Evolutionary conservation across 2,113 vertebrate species (phyloP).

Genomic region (Charina bottae): DNA sequence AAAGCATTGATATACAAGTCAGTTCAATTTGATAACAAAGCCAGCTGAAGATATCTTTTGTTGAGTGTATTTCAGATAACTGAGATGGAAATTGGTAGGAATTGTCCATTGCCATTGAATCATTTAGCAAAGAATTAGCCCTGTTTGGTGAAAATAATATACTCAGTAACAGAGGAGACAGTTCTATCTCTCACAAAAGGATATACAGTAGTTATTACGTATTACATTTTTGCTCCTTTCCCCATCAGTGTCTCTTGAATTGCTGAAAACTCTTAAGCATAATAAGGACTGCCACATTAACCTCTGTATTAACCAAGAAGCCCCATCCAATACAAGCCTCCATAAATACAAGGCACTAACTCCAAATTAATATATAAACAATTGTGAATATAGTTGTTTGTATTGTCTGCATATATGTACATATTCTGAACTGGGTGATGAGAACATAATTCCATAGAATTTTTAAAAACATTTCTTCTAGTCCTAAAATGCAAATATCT

Average conservation of each 20-base stretch:
- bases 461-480: not conserved
- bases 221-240: not conserved
- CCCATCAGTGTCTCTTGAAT: not conserved
- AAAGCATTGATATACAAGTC: not conserved
- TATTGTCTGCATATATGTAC: not conserved
- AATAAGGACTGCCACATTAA: not conserved
- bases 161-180: not conserved
- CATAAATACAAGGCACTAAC: not conserved
- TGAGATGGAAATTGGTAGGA: not conserved
- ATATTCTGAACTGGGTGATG: not conserved
- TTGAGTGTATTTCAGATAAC: not conserved
- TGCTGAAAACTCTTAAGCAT: not conserved
- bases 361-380: not conserved
- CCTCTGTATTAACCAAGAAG: not conserved
- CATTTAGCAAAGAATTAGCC: not conserved
- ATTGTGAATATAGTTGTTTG: not conserved
- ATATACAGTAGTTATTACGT: not conserved
- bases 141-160: not conserved
- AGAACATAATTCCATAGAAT: not conserved
- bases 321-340: not conserved
- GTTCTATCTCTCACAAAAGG: not conserved
- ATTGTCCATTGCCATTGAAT: not conserved
- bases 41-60: not conserved
- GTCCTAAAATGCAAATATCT: not conserved
- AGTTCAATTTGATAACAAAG: conserved; percentile 7